Percentiles rank a stretch among this genome's conserved stretches.
Evolutionary conservation across 2,888 invertebrate species (phyloP).

Genomic region (Fabriciana adippe): DNA sequence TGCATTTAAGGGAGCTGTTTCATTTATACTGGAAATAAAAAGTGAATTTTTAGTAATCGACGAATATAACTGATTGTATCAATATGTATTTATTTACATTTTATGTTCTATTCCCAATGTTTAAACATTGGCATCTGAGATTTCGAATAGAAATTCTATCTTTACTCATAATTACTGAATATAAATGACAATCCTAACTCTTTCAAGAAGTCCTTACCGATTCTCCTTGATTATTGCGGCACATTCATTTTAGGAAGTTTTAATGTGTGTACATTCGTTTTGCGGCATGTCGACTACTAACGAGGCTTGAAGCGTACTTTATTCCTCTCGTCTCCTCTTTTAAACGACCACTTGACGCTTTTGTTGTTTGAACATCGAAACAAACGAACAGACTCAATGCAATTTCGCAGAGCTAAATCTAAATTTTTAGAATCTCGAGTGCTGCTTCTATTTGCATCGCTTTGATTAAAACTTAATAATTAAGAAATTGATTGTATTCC

Average conservation of each 20-base stretch:
- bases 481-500: constrained; percentile 1
- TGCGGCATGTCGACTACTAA: constrained; percentile 59
- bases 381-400: constrained; percentile 63
- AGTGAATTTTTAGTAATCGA: background rate
- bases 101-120: no score
- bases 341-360: constrained; percentile 64
- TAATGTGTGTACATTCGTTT: constrained; percentile 76
- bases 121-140: background rate
- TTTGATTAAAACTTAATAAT: constrained; percentile 38
- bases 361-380: constrained; percentile 72
- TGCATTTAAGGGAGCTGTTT: background rate
- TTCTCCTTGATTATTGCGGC: constrained; percentile 57
- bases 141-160: constrained; percentile 1
- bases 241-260: constrained; percentile 73
- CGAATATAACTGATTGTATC: no score
- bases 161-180: constrained; percentile 9
- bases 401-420: constrained; percentile 50
- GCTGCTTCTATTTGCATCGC: constrained; percentile 40
- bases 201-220: constrained; percentile 20
- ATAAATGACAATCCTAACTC: constrained; percentile 18
- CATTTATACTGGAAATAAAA: background rate
- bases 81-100: no score
- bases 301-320: constrained; percentile 67
- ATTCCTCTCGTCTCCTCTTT: constrained; percentile 60
- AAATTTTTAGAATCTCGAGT: constrained; percentile 45